These are phyloP conservation scores for Mallateleia sp. DNA, from an alignment of 2,888 invertebrate species.

Conservation along the genomic window DNA sequence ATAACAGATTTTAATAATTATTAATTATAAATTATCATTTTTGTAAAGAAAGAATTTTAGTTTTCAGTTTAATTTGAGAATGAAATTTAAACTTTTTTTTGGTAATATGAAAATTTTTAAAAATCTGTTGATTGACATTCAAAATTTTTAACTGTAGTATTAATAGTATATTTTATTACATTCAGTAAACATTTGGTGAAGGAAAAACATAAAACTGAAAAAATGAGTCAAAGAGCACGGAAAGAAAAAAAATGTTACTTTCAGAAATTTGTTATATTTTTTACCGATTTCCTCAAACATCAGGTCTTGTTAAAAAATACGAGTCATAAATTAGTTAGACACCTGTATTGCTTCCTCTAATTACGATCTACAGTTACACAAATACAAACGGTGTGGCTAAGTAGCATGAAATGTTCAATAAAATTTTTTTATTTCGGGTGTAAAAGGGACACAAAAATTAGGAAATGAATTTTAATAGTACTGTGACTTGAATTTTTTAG, in stretches of 20 bases:
- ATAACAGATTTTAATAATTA: too few relatives aligned
- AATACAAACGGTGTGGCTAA: slow-evolving; percentile 56
- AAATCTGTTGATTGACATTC: too few relatives aligned
- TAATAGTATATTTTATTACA: too few relatives aligned
- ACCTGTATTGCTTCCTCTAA: slow-evolving; percentile 62
- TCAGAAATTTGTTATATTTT: slow-evolving; percentile 24
- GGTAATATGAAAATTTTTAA: too few relatives aligned
- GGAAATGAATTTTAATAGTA: slow-evolving; percentile 15
- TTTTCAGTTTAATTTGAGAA: too few relatives aligned
- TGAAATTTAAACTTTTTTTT: too few relatives aligned
- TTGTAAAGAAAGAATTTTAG: too few relatives aligned
- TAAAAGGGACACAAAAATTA: too few relatives aligned
- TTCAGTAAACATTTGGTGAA: too few relatives aligned
- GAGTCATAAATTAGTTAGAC: slow-evolving; percentile 66
- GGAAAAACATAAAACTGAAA: slow-evolving; percentile 12
- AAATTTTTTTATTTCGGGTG: too few relatives aligned
- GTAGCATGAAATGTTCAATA: slow-evolving; percentile 63
- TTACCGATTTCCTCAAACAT: slow-evolving; percentile 69
- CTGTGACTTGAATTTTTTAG: slow-evolving; percentile 12
- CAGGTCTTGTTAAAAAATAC: slow-evolving; percentile 64
- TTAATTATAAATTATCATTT: too few relatives aligned
- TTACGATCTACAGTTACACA: slow-evolving; percentile 56
- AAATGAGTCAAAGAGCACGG: slow-evolving; percentile 12
- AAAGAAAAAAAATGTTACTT: slow-evolving; percentile 25
- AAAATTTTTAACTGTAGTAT: too few relatives aligned